Base-by-base conservation (phyloP, 2,797 vertebrate species). In the Gobio occitaniae region DNA sequence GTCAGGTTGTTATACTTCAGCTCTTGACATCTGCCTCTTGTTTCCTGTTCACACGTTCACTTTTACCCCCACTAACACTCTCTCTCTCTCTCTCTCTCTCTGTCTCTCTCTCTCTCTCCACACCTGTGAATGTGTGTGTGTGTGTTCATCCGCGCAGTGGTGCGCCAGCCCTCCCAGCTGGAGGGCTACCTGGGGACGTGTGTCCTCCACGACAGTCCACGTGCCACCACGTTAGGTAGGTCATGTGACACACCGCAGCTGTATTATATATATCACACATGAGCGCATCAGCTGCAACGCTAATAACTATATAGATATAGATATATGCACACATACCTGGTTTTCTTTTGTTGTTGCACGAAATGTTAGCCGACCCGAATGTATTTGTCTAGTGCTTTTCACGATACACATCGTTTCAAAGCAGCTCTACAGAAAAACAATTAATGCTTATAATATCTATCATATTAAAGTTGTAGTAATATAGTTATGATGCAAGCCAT, bases 181-280 rank as follows among this genome's bases (percentile, higher is more conserved):
- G 95, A 96, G 92, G 95, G 95, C 82, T 96, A 96, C 94, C 94
- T 96, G 90, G 95, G 95, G 91, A 95, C 95, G 38, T 96, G 95
- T 90, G 95, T 96, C 93, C 95, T 96, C 89, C 95, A 95, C 2
- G 95, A 96, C 93, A 96, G 95, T 86, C 95, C 95, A 16, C 95
- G 95, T 91, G 94, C 94, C 94, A 95, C 94, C 91, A 89, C 93
- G 89, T 91, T 96, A 95, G 95, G 95, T 96, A 96, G 84, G 95
- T 95, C 86, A 80, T 88, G 69, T 88, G 90, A 87, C 17, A 21
- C 89, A 87, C 84, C 61, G 52, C 65, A 78, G 13, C 6, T 5
- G 25, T 63, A 17, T 52, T 25, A 12, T 17, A 12, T 17, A 36
- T 63, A 17, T 52, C 32, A 13, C 16, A 59, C 44, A 47, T 17